Conservation (phyloP, 2,797 vertebrate genomes). For the Gobionotothen gibberifrons region DNA sequence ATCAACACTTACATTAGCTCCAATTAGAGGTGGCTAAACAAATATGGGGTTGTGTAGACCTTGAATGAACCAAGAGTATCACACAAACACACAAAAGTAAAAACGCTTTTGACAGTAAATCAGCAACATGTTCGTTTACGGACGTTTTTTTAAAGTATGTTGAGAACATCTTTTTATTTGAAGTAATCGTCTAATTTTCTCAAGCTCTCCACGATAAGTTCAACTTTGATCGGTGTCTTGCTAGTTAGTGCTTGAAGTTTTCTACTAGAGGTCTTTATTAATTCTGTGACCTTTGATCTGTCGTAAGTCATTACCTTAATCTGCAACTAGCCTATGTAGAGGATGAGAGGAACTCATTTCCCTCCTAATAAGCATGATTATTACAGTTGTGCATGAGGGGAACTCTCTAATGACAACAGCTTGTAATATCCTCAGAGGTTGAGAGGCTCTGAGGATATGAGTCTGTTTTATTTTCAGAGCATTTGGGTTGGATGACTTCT, state of each 20-base stretch:
- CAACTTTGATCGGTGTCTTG: slow-evolving; percentile 50
- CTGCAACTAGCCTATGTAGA: slow-evolving; percentile 56
- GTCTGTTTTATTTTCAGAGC: slow-evolving; percentile 40
- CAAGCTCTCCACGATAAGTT: slow-evolving; percentile 8
- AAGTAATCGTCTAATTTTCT: slow-evolving; percentile 38
- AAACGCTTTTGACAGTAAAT: slow-evolving; percentile 28
- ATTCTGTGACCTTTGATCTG: slow-evolving; percentile 74
- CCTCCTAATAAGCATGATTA: slow-evolving; percentile 71
- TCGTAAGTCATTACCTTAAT: slow-evolving; percentile 70
- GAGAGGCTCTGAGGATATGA: slow-evolving; percentile 48
- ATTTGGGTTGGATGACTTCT: slow-evolving; percentile 67
- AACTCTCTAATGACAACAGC: slow-evolving; percentile 69
- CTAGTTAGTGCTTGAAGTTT: slow-evolving; percentile 69
- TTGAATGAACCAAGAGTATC: slow-evolving; percentile 38
- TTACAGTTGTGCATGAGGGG: slow-evolving; percentile 63
- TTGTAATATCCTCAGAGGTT: slow-evolving; percentile 60
- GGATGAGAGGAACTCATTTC: slow-evolving; percentile 66
- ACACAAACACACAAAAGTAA: slow-evolving; percentile 41
- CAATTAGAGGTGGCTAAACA: slow-evolving; percentile 35
- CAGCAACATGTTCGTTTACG: slow-evolving; percentile 32
- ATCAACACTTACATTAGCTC: slow-evolving; percentile 40
- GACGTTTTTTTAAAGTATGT: slow-evolving; percentile 21
- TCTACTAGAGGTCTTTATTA: slow-evolving; percentile 59
- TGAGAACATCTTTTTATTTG: slow-evolving; percentile 15
- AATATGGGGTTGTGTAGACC: slow-evolving; percentile 47